Base-by-base conservation (phyloP, 2,888 invertebrate species). In the Xanthia icteritia region DNA sequence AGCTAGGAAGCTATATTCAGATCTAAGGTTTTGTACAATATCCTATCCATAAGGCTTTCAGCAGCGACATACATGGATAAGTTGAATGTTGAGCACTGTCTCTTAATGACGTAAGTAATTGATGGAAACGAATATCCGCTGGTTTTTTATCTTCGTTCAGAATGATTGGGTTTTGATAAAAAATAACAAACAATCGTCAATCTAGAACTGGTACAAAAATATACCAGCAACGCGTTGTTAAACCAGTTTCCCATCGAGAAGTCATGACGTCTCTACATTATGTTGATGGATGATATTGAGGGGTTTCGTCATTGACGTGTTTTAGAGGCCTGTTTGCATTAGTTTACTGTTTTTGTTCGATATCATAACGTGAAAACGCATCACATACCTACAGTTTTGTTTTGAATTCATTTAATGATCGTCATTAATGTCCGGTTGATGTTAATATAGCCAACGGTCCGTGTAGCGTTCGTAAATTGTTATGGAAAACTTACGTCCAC, bases 191-290 rank as follows among this genome's bases (percentile, higher is more conserved):
- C 23, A 42, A 36, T 27, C 51, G 31, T 73, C 42, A 65, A 51
- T 27, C 15, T 48, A 64, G 39, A n/a, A 20, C 54, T 36, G 63
- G 72, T 31, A 48, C 0, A 39, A 54, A 64, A 39, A 20, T n/a
- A 56, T 20, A 51, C 17, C 48, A 51, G 48, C 20, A 5, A 58
- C 60, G 20, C 48, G 48, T 42, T 51, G 5, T 20, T 0, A 58
- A 73, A 64, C 77, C n/a, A 48, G 77, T 64, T 81, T 78, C 48
- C 48, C 80, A 71, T 64, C 8, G 39, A 78, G 80, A 64, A 80
- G 56, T 64, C 58, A n/a, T n/a, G n/a, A n/a, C n/a, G n/a, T n/a
- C n/a, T n/a, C n/a, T n/a, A n/a, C n/a, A n/a, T n/a, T n/a, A n/a
- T n/a, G n/a, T n/a, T n/a, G n/a, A n/a, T n/a, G n/a, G n/a, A n/a